Base-by-base conservation (phyloP, 2,888 invertebrate species). In the Lochmaea crataegi region DNA sequence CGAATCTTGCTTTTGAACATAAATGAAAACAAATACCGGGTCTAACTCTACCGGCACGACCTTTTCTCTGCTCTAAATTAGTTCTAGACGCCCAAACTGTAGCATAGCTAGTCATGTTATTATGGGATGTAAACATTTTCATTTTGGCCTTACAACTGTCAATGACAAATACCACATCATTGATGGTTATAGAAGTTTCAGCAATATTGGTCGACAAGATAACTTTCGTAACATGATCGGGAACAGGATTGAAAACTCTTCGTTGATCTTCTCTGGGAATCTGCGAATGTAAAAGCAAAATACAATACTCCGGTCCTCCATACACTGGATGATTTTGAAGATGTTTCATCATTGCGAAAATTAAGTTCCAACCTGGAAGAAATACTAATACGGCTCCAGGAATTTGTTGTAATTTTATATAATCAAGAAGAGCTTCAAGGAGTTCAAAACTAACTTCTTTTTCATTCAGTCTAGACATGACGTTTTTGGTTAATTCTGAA, bases 161-260 rank as follows among this genome's bases (percentile, higher is more conserved):
- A 74, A 99, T 95, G 0, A 99, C 99, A 87, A 94, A 99, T 1
- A 99, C 98, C 2, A 99, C 97, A 84, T 99, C 99, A 86, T 99
- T 95, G 79, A 99, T 99, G 0, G 99, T 99, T 79, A 99, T 96
- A 7, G 97, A 97, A 0, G 98, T 97, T 88, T 99, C 99, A 0
- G 99, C 99, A 83, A 99, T 98, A 86, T 99, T 99, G 2, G 99
- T 99, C 0, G 98, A 94, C 16, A 99, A 87, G 82, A 99, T 99
- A 70, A 99, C 94, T 77, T 98, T 98, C 2, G 94, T 96, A 7
- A 97, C 92, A 7, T 93, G 93, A 0, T 90, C 88, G 0, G 96
- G 94, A 0, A 96, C 96, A 0, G 94, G 91, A 41, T 96, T 92
- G 85, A 99, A 99, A 11, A 99, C 98, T 83, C 91, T 92, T 76